Evolutionary conservation across 1,140 invertebrate genomes (phyloP).

Genomic region (Epicauta chinensis): DNA sequence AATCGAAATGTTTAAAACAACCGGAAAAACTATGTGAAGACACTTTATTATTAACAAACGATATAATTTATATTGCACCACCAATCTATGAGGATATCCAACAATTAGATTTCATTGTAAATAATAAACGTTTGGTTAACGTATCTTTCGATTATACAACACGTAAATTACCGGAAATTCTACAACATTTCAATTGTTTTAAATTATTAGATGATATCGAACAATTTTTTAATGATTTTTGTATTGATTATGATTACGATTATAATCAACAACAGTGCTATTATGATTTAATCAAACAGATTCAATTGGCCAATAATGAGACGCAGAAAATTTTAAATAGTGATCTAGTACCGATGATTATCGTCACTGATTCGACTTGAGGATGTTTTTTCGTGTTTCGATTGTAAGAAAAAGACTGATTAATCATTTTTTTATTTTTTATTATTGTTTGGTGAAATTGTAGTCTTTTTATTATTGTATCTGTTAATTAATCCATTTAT

Average conservation of each 20-base stretch:
- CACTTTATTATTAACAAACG: constrained; percentile 16
- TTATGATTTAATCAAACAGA: constrained; percentile 16
- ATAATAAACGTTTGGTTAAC: not conserved
- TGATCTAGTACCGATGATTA: constrained; percentile 21
- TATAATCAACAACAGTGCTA: constrained; percentile 8
- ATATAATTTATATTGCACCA: constrained; percentile 25
- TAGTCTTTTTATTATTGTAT: too few relatives aligned
- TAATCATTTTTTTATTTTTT: too few relatives aligned
- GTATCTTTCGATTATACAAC: constrained; percentile 18
- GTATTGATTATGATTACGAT: constrained; percentile 10
- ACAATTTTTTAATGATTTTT: constrained; percentile 15
- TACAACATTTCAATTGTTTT: constrained; percentile 12
- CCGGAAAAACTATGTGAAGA: constrained; percentile 11
- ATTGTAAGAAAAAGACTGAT: too few relatives aligned
- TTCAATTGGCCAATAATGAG: constrained; percentile 15
- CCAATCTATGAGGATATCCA: constrained; percentile 9
- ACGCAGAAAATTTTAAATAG: constrained; percentile 17
- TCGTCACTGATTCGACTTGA: constrained; percentile 25
- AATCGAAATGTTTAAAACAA: not conserved
- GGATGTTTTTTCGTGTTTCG: too few relatives aligned
- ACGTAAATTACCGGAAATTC: constrained; percentile 18
- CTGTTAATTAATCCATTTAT: too few relatives aligned
- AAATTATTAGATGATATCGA: constrained; percentile 26
- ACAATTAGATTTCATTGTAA: not conserved
- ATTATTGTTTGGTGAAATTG: too few relatives aligned